Base-by-base conservation (phyloP, 2,797 vertebrate genomes). In the Enteromius viviparus region DNA sequence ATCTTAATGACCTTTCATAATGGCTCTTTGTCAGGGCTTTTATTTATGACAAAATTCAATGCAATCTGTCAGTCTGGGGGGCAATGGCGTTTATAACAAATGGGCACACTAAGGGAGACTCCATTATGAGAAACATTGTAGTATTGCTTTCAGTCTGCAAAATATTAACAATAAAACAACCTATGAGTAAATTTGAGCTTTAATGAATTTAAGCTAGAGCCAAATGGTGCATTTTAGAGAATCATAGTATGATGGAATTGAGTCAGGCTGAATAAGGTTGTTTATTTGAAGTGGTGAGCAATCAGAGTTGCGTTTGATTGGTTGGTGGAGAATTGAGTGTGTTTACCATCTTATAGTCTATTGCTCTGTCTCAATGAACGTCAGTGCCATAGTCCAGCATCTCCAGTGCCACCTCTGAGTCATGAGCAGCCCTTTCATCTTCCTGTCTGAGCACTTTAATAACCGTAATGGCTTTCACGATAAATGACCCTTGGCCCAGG, bases 381-480 rank as follows among this genome's bases (percentile, higher is more conserved):
- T 51, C 91, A 91, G 91, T 87, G 55, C 85, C 76, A 89, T 87
- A 92, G 90, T 91, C 89, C 90, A 77, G 89, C 83, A 77, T 90
- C 88, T 92, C 91, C 87, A 89, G 85, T 91, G 92, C 92, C 93
- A 91, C 90, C 80, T 40, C 89, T 93, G 92, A 94, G 84, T 78
- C 88, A 92, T 86, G 91, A 93, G 87, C 90, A 88, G 89, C 86
- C 90, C 87, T 92, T 94, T 94, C 86, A 87, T 95, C 92, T 93
- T 93, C 89, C 90, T 91, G 93, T 93, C 91, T 90, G 93, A 94
- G 92, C 91, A 93, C 94, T 94, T 91, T 93, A 94, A 94, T 94
- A 94, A 92, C 91, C 75, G 42, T 94, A 94, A 94, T 94, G 92
- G 92, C 91, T 90, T 78, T 81, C 75, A 90, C 90, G 74, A 94